These are phyloP conservation scores for Danio kyathit DNA, from an alignment of 2,797 vertebrate genomes.

Conservation along the genomic window DNA sequence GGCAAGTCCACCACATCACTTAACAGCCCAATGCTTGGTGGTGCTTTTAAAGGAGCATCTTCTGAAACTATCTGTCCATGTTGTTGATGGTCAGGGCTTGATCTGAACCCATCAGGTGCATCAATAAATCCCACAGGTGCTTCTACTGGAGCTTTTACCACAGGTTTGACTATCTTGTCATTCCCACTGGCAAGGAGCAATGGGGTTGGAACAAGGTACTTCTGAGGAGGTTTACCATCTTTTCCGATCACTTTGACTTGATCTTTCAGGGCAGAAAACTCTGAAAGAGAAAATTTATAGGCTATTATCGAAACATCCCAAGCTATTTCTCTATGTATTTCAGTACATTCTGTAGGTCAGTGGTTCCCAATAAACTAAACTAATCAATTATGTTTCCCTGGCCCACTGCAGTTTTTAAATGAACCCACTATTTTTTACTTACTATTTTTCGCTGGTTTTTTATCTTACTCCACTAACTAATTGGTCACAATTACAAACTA, in stretches of 20 bases:
- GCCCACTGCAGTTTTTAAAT: no score
- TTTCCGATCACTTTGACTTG: conserved; percentile 42
- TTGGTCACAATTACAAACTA: no score
- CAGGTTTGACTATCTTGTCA: conserved; percentile 26
- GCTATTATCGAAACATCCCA: background rate
- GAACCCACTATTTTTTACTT: no score
- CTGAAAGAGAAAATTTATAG: conserved; percentile 63
- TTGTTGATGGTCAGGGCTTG: conserved; percentile 40
- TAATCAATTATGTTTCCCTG: no score
- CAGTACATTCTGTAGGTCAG: no score
- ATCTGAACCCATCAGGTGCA: conserved; percentile 14
- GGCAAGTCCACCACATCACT: conserved; percentile 36
- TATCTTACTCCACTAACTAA: no score
- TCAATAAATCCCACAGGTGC: conserved; percentile 13
- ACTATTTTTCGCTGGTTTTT: no score
- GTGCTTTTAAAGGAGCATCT: background rate
- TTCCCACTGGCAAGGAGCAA: conserved; percentile 56
- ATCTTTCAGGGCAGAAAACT: conserved; percentile 46
- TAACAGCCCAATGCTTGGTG: background rate
- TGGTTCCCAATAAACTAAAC: no score
- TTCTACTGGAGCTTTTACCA: background rate
- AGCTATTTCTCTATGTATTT: no score
- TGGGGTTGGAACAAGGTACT: conserved; percentile 57
- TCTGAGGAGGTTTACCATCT: conserved; percentile 46
- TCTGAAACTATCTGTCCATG: background rate